Evolutionary conservation across 2,113 vertebrate species (phyloP).

Genomic region (Corapipo altera): DNA sequence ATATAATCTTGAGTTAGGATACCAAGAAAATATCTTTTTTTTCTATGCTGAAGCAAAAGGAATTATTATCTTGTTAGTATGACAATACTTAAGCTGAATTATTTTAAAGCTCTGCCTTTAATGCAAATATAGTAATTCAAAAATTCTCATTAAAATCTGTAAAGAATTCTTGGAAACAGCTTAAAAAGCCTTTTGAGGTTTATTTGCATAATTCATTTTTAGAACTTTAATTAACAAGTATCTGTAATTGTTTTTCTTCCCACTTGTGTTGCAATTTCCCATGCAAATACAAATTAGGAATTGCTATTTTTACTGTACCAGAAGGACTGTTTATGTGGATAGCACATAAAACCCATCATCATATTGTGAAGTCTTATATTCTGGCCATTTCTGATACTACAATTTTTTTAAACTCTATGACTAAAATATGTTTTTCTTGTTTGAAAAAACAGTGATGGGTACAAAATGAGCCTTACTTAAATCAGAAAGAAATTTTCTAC

Average conservation of each 20-base stretch:
- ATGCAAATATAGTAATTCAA: background rate
- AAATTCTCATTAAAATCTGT: constrained; percentile 13
- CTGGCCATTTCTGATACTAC: background rate
- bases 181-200: constrained; percentile 58
- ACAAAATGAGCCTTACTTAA: background rate
- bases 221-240: constrained; percentile 74
- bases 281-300: constrained; percentile 70
- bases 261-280: constrained; percentile 70
- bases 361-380: background rate
- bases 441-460: background rate
- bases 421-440: background rate
- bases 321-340: constrained; percentile 20
- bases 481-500: background rate
- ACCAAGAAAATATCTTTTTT: background rate
- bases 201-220: constrained; percentile 78
- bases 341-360: constrained; percentile 13
- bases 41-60: background rate
- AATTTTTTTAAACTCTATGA: background rate
- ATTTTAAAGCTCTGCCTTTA: constrained; percentile 22
- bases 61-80: background rate
- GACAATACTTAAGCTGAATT: background rate
- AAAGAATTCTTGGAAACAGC: constrained; percentile 41
- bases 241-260: constrained; percentile 71
- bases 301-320: constrained; percentile 55
- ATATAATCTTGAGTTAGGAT: background rate